phyloP scores from a whole-genome alignment of 2,888 invertebrate genomes.

The Antheraea yamamai region DNA sequence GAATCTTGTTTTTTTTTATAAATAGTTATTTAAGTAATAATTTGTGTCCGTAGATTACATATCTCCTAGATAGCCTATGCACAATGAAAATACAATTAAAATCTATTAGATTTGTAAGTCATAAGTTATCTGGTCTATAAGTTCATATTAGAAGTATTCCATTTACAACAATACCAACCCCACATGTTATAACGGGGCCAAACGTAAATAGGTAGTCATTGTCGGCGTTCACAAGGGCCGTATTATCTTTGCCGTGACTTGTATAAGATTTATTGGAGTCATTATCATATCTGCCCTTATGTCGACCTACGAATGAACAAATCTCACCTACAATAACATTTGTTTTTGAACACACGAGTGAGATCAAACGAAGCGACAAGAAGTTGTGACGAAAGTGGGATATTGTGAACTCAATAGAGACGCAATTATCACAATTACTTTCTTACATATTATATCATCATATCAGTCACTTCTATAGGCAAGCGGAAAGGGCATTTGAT shows the following conservation, averaged over 20 bases:
- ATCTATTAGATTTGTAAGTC: neutral
- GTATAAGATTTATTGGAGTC: constrained; percentile 38
- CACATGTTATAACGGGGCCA: constrained; percentile 15
- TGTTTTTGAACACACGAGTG: neutral
- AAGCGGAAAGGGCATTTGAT: neutral
- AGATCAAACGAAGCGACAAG: constrained; percentile 8
- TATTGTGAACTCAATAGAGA: constrained; percentile 9
- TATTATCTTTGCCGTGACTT: constrained; percentile 37
- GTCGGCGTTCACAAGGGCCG: constrained; percentile 32
- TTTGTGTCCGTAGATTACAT: constrained; percentile 22
- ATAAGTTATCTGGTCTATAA: neutral
- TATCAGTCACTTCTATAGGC: neutral
- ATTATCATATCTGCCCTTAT: constrained; percentile 35
- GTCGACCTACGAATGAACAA: constrained; percentile 22
- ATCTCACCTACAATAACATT: constrained; percentile 17
- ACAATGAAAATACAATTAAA: neutral
- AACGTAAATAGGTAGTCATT: constrained; percentile 1
- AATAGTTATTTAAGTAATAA: no score
- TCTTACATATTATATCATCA: neutral
- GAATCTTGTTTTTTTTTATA: no score
- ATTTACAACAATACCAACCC: constrained; percentile 30
- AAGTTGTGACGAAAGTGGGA: constrained; percentile 3
- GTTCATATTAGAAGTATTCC: neutral
- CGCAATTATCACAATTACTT: constrained; percentile 7
- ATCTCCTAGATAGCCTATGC: neutral